Evolutionary conservation across 2,888 invertebrate genomes (phyloP).

Genomic region (Nomada fabriciana): DNA sequence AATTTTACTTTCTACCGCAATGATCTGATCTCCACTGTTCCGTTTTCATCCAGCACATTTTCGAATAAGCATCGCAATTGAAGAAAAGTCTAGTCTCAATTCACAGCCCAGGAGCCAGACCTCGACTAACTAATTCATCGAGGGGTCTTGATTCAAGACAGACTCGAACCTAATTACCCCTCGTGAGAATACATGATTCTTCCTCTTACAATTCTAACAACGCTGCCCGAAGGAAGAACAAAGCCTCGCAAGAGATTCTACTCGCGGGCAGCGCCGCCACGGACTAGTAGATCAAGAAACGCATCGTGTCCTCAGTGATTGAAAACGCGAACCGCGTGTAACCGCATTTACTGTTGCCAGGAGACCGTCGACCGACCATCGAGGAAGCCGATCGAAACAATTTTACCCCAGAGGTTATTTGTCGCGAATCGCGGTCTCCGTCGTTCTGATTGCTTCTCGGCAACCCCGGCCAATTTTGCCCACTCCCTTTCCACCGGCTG

Average conservation of each 20-base stretch:
- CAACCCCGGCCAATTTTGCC: background rate
- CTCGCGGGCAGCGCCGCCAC: background rate
- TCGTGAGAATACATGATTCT: conserved; percentile 2
- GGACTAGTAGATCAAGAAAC: background rate
- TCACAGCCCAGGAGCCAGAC: background rate
- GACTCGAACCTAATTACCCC: background rate
- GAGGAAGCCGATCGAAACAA: conserved; percentile 35
- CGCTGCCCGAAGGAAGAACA: background rate
- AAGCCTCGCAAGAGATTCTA: background rate
- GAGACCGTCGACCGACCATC: conserved; percentile 38
- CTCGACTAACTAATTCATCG: background rate
- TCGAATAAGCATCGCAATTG: no score
- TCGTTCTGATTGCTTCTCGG: conserved; percentile 18
- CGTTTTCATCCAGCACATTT: no score
- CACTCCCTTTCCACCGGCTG: background rate
- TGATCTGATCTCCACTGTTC: no score
- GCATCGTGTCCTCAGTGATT: conserved; percentile 46
- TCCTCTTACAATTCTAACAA: background rate
- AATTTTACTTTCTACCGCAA: no score
- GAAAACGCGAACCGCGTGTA: conserved; percentile 66
- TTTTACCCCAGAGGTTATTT: conserved; percentile 47
- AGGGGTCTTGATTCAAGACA: background rate
- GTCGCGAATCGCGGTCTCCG: conserved; percentile 32
- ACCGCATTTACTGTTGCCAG: conserved; percentile 62
- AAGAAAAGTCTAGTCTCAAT: no score